Percentiles rank a stretch among this genome's conserved stretches.
Conservation (phyloP, 2,113 vertebrate species). For the Struthio camelus region DNA sequence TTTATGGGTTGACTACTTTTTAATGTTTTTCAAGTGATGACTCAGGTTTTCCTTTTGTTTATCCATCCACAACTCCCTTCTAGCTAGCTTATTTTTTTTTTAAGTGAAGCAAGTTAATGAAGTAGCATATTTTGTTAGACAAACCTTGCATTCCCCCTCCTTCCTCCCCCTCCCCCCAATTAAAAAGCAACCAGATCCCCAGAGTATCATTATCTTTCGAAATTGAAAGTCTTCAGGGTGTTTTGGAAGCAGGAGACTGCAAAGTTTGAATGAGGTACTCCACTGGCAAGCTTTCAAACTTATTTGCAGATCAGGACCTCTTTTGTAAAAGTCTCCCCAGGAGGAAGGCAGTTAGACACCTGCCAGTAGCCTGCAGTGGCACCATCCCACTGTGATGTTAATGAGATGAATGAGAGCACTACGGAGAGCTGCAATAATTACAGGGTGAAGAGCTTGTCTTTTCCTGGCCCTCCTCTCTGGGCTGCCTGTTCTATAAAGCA, state of each 20-base stretch:
- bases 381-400: conserved; percentile 78
- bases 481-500: conserved; percentile 63
- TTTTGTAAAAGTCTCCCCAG: conserved; percentile 70
- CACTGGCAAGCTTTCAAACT: conserved; percentile 57
- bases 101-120: not conserved
- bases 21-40: conserved; percentile 1
- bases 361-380: conserved; percentile 65
- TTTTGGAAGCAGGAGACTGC: not conserved
- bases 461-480: conserved; percentile 68
- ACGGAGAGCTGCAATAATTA: conserved; percentile 74
- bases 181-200: not conserved
- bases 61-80: not conserved
- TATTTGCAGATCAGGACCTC: conserved; percentile 72
- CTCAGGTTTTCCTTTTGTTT: conserved; percentile 23
- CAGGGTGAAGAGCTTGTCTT: conserved; percentile 72
- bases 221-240: conserved; percentile 7
- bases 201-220: not conserved
- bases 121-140: not conserved
- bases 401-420: conserved; percentile 73
- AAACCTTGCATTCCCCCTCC: not conserved
- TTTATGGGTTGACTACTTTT: not conserved
- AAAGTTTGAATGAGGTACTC: conserved; percentile 40
- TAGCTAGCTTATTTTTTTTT: not conserved
- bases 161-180: not conserved
- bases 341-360: conserved; percentile 67